Conservation (phyloP, 2,888 invertebrate genomes). For the Leucophora obtusa region DNA sequence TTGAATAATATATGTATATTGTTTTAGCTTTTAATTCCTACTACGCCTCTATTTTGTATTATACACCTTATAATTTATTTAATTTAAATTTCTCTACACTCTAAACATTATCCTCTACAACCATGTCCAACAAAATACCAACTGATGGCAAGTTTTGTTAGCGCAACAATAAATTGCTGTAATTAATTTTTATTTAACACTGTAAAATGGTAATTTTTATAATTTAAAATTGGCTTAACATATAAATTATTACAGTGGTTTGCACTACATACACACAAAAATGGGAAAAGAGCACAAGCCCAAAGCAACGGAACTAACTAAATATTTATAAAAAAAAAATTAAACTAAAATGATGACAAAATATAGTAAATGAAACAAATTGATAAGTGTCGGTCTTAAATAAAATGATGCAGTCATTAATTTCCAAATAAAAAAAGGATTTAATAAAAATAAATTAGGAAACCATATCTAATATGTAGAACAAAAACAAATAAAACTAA, state of each 20-base stretch:
- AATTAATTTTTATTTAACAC: conserved; percentile 76
- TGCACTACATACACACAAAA: conserved; percentile 7
- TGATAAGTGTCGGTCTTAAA: conserved; percentile 65
- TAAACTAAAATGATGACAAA: conserved; percentile 26
- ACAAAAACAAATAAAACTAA: conserved; percentile 4
- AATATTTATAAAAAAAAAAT: background rate
- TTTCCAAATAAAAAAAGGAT: conserved; percentile 60
- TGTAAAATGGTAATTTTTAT: conserved; percentile 72
- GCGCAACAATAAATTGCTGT: conserved; percentile 73
- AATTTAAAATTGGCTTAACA: conserved; percentile 75
- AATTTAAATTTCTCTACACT: conserved; percentile 62
- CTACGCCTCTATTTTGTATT: conserved; percentile 14
- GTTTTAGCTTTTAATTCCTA: too few species aligned
- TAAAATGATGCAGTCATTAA: conserved; percentile 72
- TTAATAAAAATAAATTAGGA: conserved; percentile 1
- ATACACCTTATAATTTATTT: conserved; percentile 68
- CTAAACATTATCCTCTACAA: background rate
- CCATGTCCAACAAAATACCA: background rate
- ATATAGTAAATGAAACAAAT: conserved; percentile 37
- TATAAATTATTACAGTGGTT: conserved; percentile 74
- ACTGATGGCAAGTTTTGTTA: conserved; percentile 25
- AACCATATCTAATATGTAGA: background rate
- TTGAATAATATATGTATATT: too few species aligned
- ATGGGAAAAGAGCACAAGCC: background rate
- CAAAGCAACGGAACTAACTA: background rate